Evolutionary conservation across 2,888 invertebrate species (phyloP).

Genomic region (Ceramica pisi): DNA sequence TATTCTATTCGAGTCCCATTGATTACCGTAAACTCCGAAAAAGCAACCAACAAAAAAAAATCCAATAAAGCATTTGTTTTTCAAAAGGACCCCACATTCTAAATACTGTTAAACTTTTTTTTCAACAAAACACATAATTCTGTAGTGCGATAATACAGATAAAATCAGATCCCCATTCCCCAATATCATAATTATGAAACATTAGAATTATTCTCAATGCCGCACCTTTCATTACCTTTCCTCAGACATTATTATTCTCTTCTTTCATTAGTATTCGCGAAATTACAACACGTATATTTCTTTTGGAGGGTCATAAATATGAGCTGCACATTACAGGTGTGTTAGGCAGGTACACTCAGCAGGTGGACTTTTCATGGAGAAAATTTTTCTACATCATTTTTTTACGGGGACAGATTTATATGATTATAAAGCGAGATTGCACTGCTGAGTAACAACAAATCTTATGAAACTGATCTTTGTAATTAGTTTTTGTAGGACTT

Average conservation of each 20-base stretch:
- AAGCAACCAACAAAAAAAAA: no score
- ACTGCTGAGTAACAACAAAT: not conserved
- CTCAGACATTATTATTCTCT: conserved; percentile 38
- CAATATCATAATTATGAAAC: conserved; percentile 32
- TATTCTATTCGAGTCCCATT: no score
- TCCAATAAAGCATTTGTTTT: no score
- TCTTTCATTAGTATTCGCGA: conserved; percentile 58
- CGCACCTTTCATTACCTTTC: conserved; percentile 50
- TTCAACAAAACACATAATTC: no score
- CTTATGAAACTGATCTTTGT: not conserved
- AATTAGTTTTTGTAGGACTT: no score
- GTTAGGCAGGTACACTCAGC: conserved; percentile 7
- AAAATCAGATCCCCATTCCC: not conserved
- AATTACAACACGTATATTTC: conserved; percentile 67
- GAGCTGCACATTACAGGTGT: conserved; percentile 48
- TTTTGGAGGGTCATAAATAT: conserved; percentile 62
- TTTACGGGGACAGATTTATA: rapidly evolving
- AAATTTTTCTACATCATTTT: not conserved
- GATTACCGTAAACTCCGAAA: conserved; percentile 3
- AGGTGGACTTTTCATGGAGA: conserved; percentile 24
- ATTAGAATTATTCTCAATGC: conserved; percentile 34
- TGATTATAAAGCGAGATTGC: not conserved
- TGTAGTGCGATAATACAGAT: no score
- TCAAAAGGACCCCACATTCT: no score
- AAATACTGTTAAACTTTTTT: no score